phyloP scores from a whole-genome alignment of 1,140 invertebrate genomes.

The Drosophila dunni region DNA sequence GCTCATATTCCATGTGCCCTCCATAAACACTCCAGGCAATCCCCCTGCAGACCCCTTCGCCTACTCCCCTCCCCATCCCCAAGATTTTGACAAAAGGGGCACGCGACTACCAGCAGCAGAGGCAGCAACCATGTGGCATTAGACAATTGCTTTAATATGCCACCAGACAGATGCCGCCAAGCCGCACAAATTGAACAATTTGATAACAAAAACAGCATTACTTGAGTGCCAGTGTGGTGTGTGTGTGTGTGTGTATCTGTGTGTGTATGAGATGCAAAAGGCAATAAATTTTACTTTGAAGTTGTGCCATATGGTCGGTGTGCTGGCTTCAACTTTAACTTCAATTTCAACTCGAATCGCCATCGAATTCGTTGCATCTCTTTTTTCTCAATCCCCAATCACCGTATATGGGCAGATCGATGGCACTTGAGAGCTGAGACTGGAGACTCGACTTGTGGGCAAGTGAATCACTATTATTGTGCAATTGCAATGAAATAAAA shows the following conservation, averaged over 20 bases:
- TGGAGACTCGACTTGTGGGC: conserved; percentile 6
- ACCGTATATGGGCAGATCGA: conserved; percentile 64
- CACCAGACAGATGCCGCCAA: conserved; percentile 62
- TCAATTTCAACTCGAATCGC: conserved; percentile 37
- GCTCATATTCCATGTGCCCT: conserved; percentile 55
- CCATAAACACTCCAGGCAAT: conserved; percentile 29
- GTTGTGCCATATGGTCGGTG: conserved; percentile 73
- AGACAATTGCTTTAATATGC: conserved; percentile 81
- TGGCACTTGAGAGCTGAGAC: conserved; percentile 35
- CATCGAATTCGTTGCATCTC: conserved; percentile 3
- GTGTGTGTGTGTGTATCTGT: background rate
- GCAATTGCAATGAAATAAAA: conserved; percentile 52
- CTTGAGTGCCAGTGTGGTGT: conserved; percentile 48
- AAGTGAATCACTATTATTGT: conserved; percentile 79
- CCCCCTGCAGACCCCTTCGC: background rate
- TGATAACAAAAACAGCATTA: conserved; percentile 65
- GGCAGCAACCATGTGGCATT: conserved; percentile 73
- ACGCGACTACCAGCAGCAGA: conserved; percentile 74
- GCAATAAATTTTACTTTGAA: conserved; percentile 70
- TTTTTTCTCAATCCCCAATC: conserved; percentile 3
- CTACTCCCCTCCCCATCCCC: background rate
- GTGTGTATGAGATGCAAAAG: conserved; percentile 52
- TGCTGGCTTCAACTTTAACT: conserved; percentile 41
- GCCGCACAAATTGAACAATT: conserved; percentile 79
- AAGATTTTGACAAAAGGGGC: conserved; percentile 29